Base-by-base conservation (phyloP, 1,140 invertebrate species). In the Sminthurides bifidus region DNA sequence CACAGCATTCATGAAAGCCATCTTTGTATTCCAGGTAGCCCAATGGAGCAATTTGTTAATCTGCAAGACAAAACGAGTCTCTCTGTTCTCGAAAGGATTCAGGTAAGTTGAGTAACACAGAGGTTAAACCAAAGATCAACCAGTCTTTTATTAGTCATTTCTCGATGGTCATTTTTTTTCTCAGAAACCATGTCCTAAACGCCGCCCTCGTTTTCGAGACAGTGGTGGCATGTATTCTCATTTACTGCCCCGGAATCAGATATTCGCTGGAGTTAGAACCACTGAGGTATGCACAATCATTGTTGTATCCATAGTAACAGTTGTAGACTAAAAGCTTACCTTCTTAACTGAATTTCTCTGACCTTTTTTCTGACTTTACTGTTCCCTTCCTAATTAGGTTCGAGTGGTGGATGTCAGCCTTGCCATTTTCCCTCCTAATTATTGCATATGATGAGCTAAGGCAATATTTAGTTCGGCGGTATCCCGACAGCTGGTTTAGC, bases 371-470 rank as follows among this genome's bases (percentile, higher is more conserved):
- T 23, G 3, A 6, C 8, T 59, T 21, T 15, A 10, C 55, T 53
- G 30, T 60, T 51, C 44, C 30, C 33, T n/a, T 53, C 43, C 41
- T 19, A 44, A 51, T 50, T 69, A 79, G 79, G 59, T 73, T 77
- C 59, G 72, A 74, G 12, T 82, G 86, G 84, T 90, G 84, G 79
- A 77, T 85, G 64, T 80, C 81, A 24, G 80, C 81, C 21, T 60
- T 91, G 40, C 87, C 87, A 2, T 86, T 88, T 67, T 80, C 79
- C 19, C 59, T 81, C n/a, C 71, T 78, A 53, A 81, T 90, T 63
- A 85, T 87, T 69, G 67, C 83, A 23, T 90, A 88, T 66, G 87
- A 92, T 69, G 79, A 92, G 72, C 63, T 74, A 14, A 74, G 86
- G 56, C 79, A 83, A 59, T 80, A 74, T 59, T 73, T 79, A 49